Base-by-base conservation (phyloP, 2,888 invertebrate species). In the Drosophila nigricruria region DNA sequence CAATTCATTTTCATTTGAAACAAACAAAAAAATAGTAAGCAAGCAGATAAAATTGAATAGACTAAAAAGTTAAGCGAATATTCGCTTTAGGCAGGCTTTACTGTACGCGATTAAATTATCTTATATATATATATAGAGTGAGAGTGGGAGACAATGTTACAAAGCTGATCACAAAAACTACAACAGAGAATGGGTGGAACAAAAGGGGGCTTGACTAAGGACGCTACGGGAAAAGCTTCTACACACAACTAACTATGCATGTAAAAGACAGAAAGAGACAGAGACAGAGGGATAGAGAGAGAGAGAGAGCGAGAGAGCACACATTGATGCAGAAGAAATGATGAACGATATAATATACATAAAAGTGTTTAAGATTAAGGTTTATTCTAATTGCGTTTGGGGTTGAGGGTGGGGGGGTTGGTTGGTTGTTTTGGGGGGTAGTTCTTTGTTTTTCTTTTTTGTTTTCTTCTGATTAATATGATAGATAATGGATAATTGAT, bases 271-370 rank as follows among this genome's bases (percentile, higher is more conserved):
- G 23, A 25, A 0, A 43, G 42, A 12, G 4, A 20, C 20, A 23
- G 42, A 2, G 6, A 25, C 23, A 25, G 43, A 23, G 16, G 5
- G 14, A 43, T 2, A 43, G 43, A 47, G 20, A 42, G 20, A 23
- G 42, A 23, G 5, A 42, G 20, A 20, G 12, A 42, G 20, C 6
- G 23, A 43, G 45, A 25, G 12, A 18, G 47, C 47, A 27, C 27
- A 27, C 27, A 47, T 27, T 10, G 9, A 45, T 45, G 45, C 45
- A 45, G 9, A 5, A 20, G 30, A 20, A 20, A 49, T 49, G 30
- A 49, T 49, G 30, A 30, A 8, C 49, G 49, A 27, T 42, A 47
- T 47, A 47, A 27, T 47, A 27, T 47, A 47, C 30, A 14, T 20
- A 2, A 47, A 47, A 18, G 27, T 49, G 49, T 18, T 49, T 18